Percentiles rank a stretch among this genome's conserved stretches.
Evolutionary conservation across 2,113 vertebrate species (phyloP).

Genomic region (Spea bombifrons): DNA sequence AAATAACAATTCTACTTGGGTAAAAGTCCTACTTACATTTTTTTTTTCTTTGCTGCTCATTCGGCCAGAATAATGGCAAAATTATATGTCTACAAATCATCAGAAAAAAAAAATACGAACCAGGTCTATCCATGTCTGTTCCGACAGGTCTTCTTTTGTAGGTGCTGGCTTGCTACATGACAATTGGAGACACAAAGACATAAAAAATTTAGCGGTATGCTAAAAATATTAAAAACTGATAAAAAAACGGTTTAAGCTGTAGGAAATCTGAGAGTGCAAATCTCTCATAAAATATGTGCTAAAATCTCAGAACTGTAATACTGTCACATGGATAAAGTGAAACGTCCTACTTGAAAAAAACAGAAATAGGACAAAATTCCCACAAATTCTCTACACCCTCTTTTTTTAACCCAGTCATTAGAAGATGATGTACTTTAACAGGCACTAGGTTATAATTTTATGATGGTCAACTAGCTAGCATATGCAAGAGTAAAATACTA

Average conservation of each 20-base stretch:
- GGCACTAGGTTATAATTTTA: too few species aligned
- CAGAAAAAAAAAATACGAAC: background rate
- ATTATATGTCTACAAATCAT: conserved; percentile 3
- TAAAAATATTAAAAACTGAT: background rate
- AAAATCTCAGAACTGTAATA: too few species aligned
- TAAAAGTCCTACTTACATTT: conserved; percentile 1
- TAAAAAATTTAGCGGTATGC: background rate
- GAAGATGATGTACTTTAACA: too few species aligned
- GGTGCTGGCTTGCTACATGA: background rate
- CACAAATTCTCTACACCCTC: too few species aligned
- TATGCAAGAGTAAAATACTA: too few species aligned
- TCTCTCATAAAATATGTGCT: too few species aligned
- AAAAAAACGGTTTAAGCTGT: background rate
- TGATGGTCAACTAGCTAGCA: too few species aligned
- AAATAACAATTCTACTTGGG: conserved; percentile 27
- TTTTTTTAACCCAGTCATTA: too few species aligned
- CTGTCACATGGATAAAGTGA: too few species aligned
- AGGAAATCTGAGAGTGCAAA: background rate
- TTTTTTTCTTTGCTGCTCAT: conserved; percentile 2
- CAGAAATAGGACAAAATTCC: too few species aligned
- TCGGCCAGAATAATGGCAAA: conserved; percentile 3
- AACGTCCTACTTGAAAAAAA: too few species aligned
- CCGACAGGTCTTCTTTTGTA: background rate
- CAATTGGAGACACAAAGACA: background rate
- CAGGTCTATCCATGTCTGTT: background rate